Percentiles rank a stretch among this genome's conserved stretches.
These are phyloP conservation scores for Conus betulinus DNA, from an alignment of 1,140 invertebrate genomes.

Conservation along the genomic window DNA sequence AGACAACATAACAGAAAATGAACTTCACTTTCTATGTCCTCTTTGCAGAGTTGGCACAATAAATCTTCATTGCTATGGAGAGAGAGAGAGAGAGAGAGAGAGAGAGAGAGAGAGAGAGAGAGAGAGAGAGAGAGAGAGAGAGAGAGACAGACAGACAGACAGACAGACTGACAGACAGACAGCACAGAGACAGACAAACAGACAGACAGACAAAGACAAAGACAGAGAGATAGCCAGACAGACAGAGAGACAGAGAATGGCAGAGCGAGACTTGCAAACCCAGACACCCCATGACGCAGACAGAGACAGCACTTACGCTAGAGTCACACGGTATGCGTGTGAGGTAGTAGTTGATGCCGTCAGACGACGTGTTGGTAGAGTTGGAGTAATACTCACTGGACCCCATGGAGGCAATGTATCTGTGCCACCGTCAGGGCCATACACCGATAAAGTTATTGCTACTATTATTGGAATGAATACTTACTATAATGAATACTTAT, in stretches of 20 bases:
- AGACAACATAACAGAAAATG: no score
- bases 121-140: neutral
- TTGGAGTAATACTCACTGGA: slow-evolving; percentile 60
- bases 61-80: no score
- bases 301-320: slow-evolving; percentile 52
- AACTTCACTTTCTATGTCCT: no score
- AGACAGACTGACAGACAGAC: no score
- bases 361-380: slow-evolving; percentile 52
- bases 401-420: slow-evolving; percentile 68
- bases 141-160: no score
- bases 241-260: no score
- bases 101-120: slow-evolving; percentile 2
- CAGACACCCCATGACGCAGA: neutral
- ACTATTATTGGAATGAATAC: no score
- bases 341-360: slow-evolving; percentile 62
- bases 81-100: neutral
- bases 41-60: no score
- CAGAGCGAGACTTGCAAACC: neutral
- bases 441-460: neutral
- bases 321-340: slow-evolving; percentile 62
- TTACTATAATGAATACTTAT: no score
- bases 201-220: no score
- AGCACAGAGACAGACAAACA: no score
- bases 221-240: no score
- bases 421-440: slow-evolving; percentile 7